Percentiles rank a stretch among this genome's conserved stretches.
Evolutionary conservation across 2,888 invertebrate species (phyloP).

Genomic region (Oscheius sp.): DNA sequence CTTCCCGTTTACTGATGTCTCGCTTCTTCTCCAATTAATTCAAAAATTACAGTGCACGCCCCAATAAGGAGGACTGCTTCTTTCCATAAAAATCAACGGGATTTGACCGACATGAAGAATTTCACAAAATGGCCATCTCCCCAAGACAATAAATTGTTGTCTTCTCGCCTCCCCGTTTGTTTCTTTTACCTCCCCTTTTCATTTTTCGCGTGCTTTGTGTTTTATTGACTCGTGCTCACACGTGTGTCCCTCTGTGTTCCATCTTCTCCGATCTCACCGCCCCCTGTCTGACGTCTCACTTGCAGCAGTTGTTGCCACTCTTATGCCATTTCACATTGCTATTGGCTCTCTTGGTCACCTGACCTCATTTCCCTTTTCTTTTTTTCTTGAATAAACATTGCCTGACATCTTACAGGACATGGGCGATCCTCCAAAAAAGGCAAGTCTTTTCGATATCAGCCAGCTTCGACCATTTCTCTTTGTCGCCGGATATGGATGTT

Average conservation of each 20-base stretch:
- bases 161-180: no score
- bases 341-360: neutral
- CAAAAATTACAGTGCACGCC: no score
- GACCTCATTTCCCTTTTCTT: neutral
- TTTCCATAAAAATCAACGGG: no score
- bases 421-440: slow-evolving; percentile 14
- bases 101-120: no score
- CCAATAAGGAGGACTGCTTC: no score
- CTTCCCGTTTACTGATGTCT: no score
- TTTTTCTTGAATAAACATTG: neutral
- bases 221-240: slow-evolving; percentile 28
- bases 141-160: no score
- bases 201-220: neutral
- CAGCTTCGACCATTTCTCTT: slow-evolving; percentile 56
- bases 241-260: slow-evolving; percentile 17
- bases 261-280: slow-evolving; percentile 3
- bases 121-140: no score
- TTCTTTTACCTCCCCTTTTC: no score
- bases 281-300: slow-evolving; percentile 14
- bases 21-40: no score
- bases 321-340: neutral
- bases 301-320: neutral
- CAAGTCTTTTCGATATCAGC: slow-evolving; percentile 39
- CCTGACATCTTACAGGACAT: no score
- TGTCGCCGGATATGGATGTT: slow-evolving; percentile 61